These are phyloP conservation scores for Shargacucullia verbasci DNA, from an alignment of 2,888 invertebrate genomes.

Conservation along the genomic window DNA sequence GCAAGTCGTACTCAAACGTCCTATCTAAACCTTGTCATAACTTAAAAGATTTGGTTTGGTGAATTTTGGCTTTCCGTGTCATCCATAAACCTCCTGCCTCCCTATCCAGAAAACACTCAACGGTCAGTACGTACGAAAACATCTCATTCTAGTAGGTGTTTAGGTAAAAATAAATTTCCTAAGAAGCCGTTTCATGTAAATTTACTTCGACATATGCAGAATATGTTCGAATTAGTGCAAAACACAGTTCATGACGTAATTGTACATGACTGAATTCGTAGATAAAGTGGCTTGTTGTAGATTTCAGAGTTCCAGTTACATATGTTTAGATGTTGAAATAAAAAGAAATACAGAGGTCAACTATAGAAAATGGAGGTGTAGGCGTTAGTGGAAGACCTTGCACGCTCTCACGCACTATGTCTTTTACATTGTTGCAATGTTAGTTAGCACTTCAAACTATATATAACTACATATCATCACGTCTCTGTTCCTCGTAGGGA, in stretches of 20 bases:
- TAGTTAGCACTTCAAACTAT: background rate
- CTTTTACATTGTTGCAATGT: conserved; percentile 20
- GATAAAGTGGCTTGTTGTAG: background rate
- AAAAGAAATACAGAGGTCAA: conserved; percentile 19
- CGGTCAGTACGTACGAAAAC: no score
- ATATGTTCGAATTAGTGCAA: conserved; percentile 10
- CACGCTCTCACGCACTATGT: conserved; percentile 19
- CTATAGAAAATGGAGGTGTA: conserved; percentile 30
- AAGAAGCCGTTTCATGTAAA: conserved; percentile 29
- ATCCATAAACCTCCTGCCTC: no score
- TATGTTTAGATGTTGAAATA: background rate
- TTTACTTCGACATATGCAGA: conserved; percentile 9
- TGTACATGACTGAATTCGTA: conserved; percentile 16
- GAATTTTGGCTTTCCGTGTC: no score
- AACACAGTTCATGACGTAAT: conserved; percentile 21
- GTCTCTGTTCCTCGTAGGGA: no score
- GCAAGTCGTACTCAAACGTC: no score
- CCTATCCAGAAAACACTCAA: no score
- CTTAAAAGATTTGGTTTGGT: no score
- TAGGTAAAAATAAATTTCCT: conserved; percentile 16
- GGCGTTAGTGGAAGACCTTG: conserved; percentile 31
- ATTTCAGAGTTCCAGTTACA: background rate
- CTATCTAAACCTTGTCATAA: no score
- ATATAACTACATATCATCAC: no score
- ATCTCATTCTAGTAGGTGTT: no score